Base-by-base conservation (phyloP, 2,113 vertebrate species). In the Megatriorchis doriae region DNA sequence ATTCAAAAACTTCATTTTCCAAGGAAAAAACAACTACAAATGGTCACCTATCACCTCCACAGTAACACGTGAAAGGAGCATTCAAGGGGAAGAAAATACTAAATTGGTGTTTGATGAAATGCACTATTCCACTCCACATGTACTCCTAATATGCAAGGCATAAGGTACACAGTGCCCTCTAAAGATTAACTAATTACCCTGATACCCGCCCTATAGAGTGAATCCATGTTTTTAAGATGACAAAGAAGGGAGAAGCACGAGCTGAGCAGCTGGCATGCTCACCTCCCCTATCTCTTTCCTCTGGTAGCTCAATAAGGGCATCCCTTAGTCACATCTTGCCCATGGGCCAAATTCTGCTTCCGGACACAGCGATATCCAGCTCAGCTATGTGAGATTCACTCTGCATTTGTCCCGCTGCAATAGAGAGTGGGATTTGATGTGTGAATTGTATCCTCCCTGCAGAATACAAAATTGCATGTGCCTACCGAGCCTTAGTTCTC, bases 1-100 rank as follows among this genome's bases (percentile, higher is more conserved):
- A 98, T 97, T 98, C 97, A 98, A 98, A 97, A 98, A 96, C 78
- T 97, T 97, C 92, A 97, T 97, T 98, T 96, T 96, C 83, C 91
- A 74, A 89, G 95, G 94, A 78, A 96, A 95, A 96, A 96, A 86
- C 86, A 86, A 55, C 94, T 89, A 75, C 80, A 95, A 94, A 93
- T 72, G 88, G 88, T 93, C 91, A 88, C 95, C 96, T 94, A 93
- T 97, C 85, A 93, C 93, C 80, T 91, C 86, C 93, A 91, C 47
- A 43, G 95, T 94, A 91, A 93, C n/a, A 18, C 88, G 53, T 53
- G 90, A 88, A 95, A 95, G 83, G 74, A 95, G 31, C 85, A 36
- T 78, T 56, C 43, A 8, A 73, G 93, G 70, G 47, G 78, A 94
- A 96, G 90, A 81, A 58, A 96, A 86, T n/a, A 73, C 65, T 78